phyloP scores from a whole-genome alignment of 2,113 vertebrate species.

The Tapirus terrestris region DNA sequence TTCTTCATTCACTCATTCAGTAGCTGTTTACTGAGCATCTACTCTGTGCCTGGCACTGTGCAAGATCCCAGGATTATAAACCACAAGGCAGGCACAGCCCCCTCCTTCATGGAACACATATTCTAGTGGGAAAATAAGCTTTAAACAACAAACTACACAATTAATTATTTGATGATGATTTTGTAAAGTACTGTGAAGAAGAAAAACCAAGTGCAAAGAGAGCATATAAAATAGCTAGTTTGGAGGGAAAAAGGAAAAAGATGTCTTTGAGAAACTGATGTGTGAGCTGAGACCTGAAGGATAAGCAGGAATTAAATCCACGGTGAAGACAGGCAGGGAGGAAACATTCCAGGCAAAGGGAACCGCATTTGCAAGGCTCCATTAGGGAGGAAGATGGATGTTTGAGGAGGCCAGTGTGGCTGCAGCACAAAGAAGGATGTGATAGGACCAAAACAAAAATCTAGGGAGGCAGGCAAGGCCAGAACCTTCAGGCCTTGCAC shows the following conservation, averaged over 20 bases:
- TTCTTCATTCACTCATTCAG: background rate
- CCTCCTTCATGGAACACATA: background rate
- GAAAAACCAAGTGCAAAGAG: background rate
- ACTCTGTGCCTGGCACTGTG: background rate
- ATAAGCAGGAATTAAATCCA: background rate
- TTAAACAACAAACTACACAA: background rate
- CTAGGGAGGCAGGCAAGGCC: background rate
- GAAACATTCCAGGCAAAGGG: background rate
- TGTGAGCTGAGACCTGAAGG: background rate
- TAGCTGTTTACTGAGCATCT: background rate
- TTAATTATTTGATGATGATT: background rate
- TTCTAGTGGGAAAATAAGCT: background rate
- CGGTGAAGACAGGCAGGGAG: background rate
- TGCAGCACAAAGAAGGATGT: too few relatives aligned
- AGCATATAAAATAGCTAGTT: background rate
- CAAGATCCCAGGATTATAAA: background rate
- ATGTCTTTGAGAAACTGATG: background rate
- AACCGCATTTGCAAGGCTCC: background rate
- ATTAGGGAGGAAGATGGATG: fast-evolving
- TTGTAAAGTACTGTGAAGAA: background rate
- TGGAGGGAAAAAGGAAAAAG: background rate
- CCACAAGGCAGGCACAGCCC: background rate
- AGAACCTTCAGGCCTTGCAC: background rate
- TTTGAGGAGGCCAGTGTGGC: background rate
- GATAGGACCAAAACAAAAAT: background rate